A percentile compares a stretch with the other conserved stretches of the same genome.
phyloP scores from a whole-genome alignment of 2,888 invertebrate genomes.

The Aproaerema taeniolella region DNA sequence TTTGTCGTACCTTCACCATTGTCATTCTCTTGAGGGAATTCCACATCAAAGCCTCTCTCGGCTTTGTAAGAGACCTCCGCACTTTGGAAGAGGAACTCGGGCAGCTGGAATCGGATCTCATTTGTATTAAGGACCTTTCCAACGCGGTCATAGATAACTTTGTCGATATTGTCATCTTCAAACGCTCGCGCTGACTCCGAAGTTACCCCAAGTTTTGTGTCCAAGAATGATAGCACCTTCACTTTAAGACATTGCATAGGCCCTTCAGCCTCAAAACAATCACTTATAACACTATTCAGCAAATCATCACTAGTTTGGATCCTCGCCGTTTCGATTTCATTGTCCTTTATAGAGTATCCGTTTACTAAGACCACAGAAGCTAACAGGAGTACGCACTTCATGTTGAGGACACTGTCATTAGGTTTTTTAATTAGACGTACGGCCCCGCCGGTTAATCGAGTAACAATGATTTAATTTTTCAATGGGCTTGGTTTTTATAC shows the following conservation, averaged over 20 bases:
- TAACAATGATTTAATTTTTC: slow-evolving; percentile 77
- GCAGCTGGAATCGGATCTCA: slow-evolving; percentile 84
- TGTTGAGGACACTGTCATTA: slow-evolving; percentile 60
- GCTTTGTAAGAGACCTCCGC: slow-evolving; percentile 82
- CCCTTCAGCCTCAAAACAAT: slow-evolving; percentile 82
- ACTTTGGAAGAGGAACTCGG: slow-evolving; percentile 82
- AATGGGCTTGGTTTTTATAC: slow-evolving; percentile 83
- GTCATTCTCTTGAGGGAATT: slow-evolving; percentile 73
- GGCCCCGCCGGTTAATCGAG: slow-evolving; percentile 66
- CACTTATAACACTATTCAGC: slow-evolving; percentile 83
- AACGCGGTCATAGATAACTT: slow-evolving; percentile 84
- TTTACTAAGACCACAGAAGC: slow-evolving; percentile 68
- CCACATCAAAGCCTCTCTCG: slow-evolving; percentile 80
- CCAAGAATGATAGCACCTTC: slow-evolving; percentile 86
- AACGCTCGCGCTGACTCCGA: slow-evolving; percentile 79
- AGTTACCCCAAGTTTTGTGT: slow-evolving; percentile 80
- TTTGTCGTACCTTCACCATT: slow-evolving; percentile 70
- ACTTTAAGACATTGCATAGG: slow-evolving; percentile 86
- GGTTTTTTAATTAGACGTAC: slow-evolving; percentile 71
- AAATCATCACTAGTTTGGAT: slow-evolving; percentile 82
- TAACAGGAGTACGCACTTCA: slow-evolving; percentile 73
- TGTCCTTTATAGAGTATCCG: slow-evolving; percentile 73
- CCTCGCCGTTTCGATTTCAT: slow-evolving; percentile 74
- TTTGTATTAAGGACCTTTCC: slow-evolving; percentile 84
- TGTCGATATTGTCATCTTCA: slow-evolving; percentile 81